Evolutionary conservation across 2,113 vertebrate genomes (phyloP), one percentile per base, ranked within the genome.

Genomic region (Blennius ocellaris): DNA sequence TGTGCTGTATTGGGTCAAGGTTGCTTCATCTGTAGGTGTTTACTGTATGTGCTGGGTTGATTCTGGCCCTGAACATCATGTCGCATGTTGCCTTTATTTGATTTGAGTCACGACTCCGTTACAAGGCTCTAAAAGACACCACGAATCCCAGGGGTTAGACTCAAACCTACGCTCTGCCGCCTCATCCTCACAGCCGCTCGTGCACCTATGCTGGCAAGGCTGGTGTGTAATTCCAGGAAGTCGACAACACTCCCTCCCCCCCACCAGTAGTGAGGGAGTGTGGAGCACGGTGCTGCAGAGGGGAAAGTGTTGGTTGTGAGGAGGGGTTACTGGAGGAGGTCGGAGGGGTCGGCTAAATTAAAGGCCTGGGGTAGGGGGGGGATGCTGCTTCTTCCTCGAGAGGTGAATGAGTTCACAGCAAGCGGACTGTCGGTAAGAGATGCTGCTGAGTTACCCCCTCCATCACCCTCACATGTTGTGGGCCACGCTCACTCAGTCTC

Each of bases 221-320:
- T 47, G 36, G 49, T 83, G 75, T 84, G 76, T 84, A 90, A 87
- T 92, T 88, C 84, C 85, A 85, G 87, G 88, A 91, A 91, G 86
- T 80, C 71, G 68, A 86, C 78, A 71, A 52, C 52, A 38, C 69
- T 70, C 55, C 65, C 72, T 67, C 52, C 70, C 70, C 16, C 68
- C 69, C 76, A 7, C 71, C 10, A 8, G 10, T 53, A 44, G 12
- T 7, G 17, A 39, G 49, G 52, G 39, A 44, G 60, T 36, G 40
- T 63, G 63, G 47, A 62, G 56, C 47, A 38, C 52, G 36, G 51
- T 53, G 36, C 43, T 37, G 7, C 40, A 79, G 74, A 75, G 69
- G 68, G 81, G 54, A 71, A 60, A n/a, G 76, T 48, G 45, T 49
- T n/a, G 16, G 16, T 2, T 6, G 50, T 47, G n/a, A 47, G 56